Conservation (phyloP, 1,140 invertebrate species). For the Antheraea mylitta region DNA sequence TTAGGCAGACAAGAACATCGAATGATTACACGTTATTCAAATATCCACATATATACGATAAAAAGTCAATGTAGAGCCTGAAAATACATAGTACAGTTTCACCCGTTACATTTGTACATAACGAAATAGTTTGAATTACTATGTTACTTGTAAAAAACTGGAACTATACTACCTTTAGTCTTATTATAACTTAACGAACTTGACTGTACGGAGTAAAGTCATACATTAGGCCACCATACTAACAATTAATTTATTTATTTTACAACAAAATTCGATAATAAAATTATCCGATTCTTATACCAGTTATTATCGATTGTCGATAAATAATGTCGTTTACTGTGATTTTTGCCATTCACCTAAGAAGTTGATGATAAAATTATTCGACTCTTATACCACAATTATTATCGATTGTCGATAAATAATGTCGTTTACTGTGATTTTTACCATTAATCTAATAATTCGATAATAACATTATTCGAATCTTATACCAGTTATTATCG, state of each 20-base stretch:
- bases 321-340: too few relatives aligned
- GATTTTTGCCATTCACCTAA: background rate
- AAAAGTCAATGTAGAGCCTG: background rate
- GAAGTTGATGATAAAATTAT: background rate
- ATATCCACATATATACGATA: background rate
- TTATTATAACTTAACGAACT: background rate
- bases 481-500: too few relatives aligned
- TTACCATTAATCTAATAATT: background rate
- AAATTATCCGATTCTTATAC: background rate
- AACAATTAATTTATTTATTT: background rate
- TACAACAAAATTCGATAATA: background rate
- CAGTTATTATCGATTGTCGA: too few relatives aligned
- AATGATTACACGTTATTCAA: background rate
- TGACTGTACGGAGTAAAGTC: background rate
- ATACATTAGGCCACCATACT: slow-evolving; percentile 12
- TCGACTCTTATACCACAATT: too few relatives aligned
- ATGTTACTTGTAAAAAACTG: background rate
- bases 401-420: too few relatives aligned
- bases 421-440: too few relatives aligned
- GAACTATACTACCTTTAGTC: background rate
- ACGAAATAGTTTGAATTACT: background rate
- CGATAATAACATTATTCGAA: background rate
- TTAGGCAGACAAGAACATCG: background rate
- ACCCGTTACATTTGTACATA: background rate
- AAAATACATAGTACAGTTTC: background rate